Evolutionary conservation across 2,888 invertebrate species (phyloP).

Genomic region (Cephus spinipes): DNA sequence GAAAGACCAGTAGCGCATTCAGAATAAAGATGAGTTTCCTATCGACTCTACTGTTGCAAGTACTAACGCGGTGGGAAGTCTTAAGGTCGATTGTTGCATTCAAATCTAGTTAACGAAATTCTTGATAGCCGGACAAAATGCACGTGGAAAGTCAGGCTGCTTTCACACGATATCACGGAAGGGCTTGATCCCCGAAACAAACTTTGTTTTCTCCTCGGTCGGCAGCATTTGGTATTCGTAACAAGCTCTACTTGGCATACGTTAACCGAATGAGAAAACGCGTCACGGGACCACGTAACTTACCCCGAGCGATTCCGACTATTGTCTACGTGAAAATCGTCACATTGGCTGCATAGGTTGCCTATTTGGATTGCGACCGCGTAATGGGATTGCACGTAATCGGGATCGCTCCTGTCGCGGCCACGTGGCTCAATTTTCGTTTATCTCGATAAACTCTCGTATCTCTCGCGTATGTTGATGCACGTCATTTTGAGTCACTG

Average conservation of each 20-base stretch:
- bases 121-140: background rate
- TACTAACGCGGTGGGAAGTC: background rate
- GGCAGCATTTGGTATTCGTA: background rate
- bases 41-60: background rate
- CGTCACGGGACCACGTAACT: background rate
- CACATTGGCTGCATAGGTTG: background rate
- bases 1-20: slow-evolving; percentile 6
- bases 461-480: slow-evolving; percentile 42
- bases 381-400: background rate
- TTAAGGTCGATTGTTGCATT: background rate
- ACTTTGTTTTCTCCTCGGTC: background rate
- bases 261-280: background rate
- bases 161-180: background rate
- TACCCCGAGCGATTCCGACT: background rate
- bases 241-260: background rate
- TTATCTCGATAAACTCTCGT: slow-evolving; percentile 35
- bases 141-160: background rate
- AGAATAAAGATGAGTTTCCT: slow-evolving; percentile 1
- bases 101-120: background rate
- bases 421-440: slow-evolving; percentile 5
- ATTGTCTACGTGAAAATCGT: background rate
- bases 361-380: background rate
- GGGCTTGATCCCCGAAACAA: background rate
- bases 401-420: slow-evolving; percentile 11
- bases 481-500: slow-evolving; percentile 37